A percentile compares a stretch with the other conserved stretches of the same genome.
Conservation (phyloP, 2,888 invertebrate species). For the Drosophila anomalipes region DNA sequence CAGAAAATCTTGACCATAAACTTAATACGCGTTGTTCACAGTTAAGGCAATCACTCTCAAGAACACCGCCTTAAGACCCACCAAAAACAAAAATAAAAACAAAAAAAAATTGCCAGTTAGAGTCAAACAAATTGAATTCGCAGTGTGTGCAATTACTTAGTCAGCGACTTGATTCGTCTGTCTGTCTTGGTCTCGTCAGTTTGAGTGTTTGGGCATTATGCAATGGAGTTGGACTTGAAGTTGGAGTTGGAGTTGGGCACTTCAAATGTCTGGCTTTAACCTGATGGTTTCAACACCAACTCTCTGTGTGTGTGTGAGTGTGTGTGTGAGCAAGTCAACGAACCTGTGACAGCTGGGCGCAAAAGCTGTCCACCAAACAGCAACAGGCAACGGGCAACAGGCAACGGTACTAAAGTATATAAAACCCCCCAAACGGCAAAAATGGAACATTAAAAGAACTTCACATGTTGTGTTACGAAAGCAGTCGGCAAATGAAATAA, state of each 20-base stretch:
- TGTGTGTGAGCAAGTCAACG: constrained; percentile 63
- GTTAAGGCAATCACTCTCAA: constrained; percentile 7
- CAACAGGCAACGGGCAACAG: constrained; percentile 3
- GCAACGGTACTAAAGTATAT: constrained; percentile 70
- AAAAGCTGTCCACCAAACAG: constrained; percentile 49
- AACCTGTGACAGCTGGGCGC: constrained; percentile 77
- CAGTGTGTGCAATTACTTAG: constrained; percentile 50
- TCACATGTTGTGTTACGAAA: constrained; percentile 60
- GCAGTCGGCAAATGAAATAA: constrained; percentile 41
- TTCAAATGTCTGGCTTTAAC: constrained; percentile 60
- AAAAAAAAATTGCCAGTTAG: constrained; percentile 43
- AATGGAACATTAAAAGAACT: constrained; percentile 69
- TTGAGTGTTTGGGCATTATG: constrained; percentile 54
- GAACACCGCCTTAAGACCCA: constrained; percentile 3
- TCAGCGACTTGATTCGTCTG: constrained; percentile 27
- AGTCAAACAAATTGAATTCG: constrained; percentile 49
- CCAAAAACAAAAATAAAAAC: constrained; percentile 28
- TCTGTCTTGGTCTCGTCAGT: constrained; percentile 10
- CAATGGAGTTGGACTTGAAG: constrained; percentile 44
- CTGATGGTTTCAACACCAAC: constrained; percentile 76
- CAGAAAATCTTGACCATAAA: constrained; percentile 20
- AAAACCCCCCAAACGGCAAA: constrained; percentile 62
- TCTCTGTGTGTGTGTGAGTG: background rate
- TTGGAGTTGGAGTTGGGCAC: constrained; percentile 29
- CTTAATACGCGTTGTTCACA: constrained; percentile 5